phyloP scores from a whole-genome alignment of 2,113 vertebrate genomes.

The Stigmatopora argus region DNA sequence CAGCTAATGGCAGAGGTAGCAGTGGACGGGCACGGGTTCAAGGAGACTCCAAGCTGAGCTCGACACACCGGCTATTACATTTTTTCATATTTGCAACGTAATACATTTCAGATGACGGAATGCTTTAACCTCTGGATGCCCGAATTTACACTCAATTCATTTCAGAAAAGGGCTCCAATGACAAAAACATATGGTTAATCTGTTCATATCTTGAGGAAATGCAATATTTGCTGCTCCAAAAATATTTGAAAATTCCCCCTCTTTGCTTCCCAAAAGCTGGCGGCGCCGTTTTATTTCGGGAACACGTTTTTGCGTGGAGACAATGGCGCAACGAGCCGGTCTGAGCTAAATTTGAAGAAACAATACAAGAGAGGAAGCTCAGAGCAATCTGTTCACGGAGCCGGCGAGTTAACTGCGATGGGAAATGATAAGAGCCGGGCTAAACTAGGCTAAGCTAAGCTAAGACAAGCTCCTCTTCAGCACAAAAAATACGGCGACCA shows the following conservation, averaged over 20 bases:
- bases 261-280: too few relatives aligned
- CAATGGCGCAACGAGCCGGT: conserved; percentile 6
- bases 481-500: neutral
- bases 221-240: too few relatives aligned
- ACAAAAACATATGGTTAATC: too few relatives aligned
- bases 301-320: conserved; percentile 11
- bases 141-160: too few relatives aligned
- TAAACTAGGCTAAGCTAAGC: neutral
- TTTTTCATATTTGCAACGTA: neutral
- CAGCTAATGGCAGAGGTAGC: conserved; percentile 47
- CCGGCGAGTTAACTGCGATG: conserved; percentile 15
- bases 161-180: too few relatives aligned
- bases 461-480: neutral
- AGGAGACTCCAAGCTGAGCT: conserved; percentile 18
- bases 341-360: conserved; percentile 16
- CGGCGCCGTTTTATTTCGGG: neutral
- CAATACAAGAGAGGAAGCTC: conserved; percentile 12
- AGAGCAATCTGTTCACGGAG: conserved; percentile 13
- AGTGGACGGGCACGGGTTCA: conserved; percentile 18
- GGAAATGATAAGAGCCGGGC: conserved; percentile 17
- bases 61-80: neutral
- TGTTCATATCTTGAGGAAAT: too few relatives aligned
- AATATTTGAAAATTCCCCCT: too few relatives aligned
- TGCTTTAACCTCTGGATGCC: too few relatives aligned
- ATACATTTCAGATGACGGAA: too few relatives aligned